Percentiles rank a stretch among this genome's conserved stretches.
These are phyloP conservation scores for Sparus aurata DNA, from an alignment of 2,797 vertebrate species.

Conservation along the genomic window DNA sequence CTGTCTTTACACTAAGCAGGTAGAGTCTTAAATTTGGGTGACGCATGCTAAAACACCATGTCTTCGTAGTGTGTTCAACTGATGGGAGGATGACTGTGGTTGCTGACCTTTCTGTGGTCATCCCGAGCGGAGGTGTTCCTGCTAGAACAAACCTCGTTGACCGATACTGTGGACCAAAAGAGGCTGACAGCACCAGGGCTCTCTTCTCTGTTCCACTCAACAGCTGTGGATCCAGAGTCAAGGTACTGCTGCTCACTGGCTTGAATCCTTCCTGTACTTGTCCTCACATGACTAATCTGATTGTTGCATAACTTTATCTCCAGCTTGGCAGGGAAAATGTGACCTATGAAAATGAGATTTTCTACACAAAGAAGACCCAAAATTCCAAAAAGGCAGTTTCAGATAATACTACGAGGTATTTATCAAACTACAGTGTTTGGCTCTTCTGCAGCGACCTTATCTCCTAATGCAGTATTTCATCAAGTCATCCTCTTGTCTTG, in stretches of 20 bases:
- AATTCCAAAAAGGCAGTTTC: constrained; percentile 37
- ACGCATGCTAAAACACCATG: neutral
- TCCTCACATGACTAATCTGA: neutral
- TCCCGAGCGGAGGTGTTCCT: constrained; percentile 66
- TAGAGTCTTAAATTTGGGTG: no score
- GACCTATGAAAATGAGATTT: constrained; percentile 87
- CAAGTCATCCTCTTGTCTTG: neutral
- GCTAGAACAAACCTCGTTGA: constrained; percentile 76
- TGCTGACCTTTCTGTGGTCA: constrained; percentile 71
- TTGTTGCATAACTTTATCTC: neutral
- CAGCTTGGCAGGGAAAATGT: constrained; percentile 80
- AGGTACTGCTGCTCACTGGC: constrained; percentile 46
- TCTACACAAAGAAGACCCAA: constrained; percentile 63
- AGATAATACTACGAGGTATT: constrained; percentile 76
- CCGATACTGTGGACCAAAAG: constrained; percentile 78
- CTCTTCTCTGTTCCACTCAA: constrained; percentile 86
- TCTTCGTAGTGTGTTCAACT: constrained; percentile 83
- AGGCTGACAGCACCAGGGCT: constrained; percentile 71
- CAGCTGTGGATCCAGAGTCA: constrained; percentile 81
- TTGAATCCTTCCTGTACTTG: neutral
- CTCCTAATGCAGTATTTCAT: neutral
- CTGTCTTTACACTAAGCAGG: neutral
- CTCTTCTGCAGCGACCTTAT: neutral
- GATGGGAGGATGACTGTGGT: constrained; percentile 82
- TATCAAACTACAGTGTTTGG: neutral